A percentile compares a stretch with the other conserved stretches of the same genome.
phyloP scores from a whole-genome alignment of 2,113 vertebrate species.

The Poeciliopsis prolifica region DNA sequence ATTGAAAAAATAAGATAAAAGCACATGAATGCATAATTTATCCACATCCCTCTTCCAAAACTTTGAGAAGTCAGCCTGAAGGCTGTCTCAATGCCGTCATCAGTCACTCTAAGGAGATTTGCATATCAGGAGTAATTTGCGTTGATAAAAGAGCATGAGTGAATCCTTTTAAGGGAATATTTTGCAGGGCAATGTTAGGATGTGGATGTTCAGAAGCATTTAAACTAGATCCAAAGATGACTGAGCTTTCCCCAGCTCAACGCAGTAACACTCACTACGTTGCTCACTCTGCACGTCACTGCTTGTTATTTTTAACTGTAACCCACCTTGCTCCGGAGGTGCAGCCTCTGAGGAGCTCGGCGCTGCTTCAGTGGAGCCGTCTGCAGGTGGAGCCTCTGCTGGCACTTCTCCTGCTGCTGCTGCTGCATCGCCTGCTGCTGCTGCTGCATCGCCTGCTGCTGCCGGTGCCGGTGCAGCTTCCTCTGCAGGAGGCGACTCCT shows the following conservation, averaged over 20 bases:
- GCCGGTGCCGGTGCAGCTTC: constrained; percentile 9
- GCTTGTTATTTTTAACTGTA: neutral
- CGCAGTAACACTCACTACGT: neutral
- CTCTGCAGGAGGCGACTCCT: constrained; percentile 26
- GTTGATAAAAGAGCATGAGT: constrained; percentile 18
- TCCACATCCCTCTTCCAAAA: neutral
- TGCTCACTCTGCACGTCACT: too few species aligned
- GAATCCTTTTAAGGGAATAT: neutral
- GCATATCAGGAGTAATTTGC: constrained; percentile 11
- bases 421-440: neutral
- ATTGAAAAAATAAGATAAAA: neutral
- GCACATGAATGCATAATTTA: neutral
- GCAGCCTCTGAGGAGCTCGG: constrained; percentile 11
- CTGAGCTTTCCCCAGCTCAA: neutral
- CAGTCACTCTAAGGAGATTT: neutral
- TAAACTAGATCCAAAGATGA: neutral
- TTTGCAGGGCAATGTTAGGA: neutral
- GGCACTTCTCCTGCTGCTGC: neutral
- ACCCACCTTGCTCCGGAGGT: constrained; percentile 58
- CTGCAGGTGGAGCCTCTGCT: constrained; percentile 8
- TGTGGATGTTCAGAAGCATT: neutral
- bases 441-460: too few species aligned
- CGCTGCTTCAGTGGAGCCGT: constrained; percentile 13
- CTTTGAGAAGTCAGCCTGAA: neutral
- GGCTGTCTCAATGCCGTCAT: neutral